Conservation (phyloP, 2,888 invertebrate genomes). For the Noctua janthina region DNA sequence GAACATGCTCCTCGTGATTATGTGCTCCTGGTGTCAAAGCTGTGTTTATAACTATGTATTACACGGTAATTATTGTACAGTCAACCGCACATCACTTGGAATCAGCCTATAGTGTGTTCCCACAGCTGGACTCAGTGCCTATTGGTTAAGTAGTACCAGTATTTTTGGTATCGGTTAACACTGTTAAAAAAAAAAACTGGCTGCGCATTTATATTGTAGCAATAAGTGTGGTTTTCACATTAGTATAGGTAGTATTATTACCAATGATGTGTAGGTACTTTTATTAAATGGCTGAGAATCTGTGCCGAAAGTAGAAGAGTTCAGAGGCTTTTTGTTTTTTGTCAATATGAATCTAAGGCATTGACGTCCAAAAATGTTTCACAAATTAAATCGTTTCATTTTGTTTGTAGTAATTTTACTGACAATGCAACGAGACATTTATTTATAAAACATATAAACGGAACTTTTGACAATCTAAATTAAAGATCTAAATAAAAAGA, state of each 20-base stretch:
- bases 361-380: background rate
- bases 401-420: background rate
- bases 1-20: conserved; percentile 45
- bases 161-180: background rate
- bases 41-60: conserved; percentile 16
- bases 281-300: background rate
- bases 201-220: background rate
- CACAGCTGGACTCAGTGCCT: background rate
- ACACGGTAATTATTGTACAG: conserved; percentile 25
- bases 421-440: background rate
- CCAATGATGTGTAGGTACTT: background rate
- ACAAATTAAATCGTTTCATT: background rate
- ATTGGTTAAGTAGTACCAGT: background rate
- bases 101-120: background rate
- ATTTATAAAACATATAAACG: background rate
- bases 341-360: background rate
- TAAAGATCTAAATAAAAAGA: conserved; percentile 30
- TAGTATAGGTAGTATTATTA: background rate
- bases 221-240: background rate
- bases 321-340: background rate
- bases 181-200: background rate
- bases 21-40: conserved; percentile 25
- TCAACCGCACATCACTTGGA: background rate
- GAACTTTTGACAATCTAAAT: conserved; percentile 8
- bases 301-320: background rate